Evolutionary conservation across 2,797 vertebrate species (phyloP).

Genomic region (Pangasius macronema): DNA sequence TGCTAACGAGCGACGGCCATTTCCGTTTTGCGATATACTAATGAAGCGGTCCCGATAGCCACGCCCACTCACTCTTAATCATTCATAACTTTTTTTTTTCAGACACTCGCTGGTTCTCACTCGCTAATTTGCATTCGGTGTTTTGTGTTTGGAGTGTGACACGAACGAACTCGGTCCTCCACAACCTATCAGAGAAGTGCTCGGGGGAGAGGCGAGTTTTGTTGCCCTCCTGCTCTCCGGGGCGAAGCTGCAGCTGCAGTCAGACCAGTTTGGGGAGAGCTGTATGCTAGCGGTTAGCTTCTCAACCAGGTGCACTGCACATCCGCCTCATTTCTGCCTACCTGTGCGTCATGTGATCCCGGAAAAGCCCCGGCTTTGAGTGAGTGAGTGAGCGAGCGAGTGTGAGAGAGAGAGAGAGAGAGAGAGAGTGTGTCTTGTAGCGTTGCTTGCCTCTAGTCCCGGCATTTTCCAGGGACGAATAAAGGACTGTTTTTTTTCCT

Average conservation of each 20-base stretch:
- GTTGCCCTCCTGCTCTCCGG: neutral
- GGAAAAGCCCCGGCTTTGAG: neutral
- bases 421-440: too few species aligned
- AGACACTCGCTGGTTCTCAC: neutral
- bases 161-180: neutral
- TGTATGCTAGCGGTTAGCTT: neutral
- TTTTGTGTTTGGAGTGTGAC: neutral
- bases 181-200: constrained; percentile 6
- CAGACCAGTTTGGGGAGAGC: constrained; percentile 1
- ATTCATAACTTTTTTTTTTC: neutral
- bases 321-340: neutral
- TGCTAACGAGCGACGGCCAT: neutral
- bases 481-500: neutral
- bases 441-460: too few species aligned
- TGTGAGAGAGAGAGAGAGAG: neutral
- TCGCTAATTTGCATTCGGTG: neutral
- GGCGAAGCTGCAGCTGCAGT: neutral
- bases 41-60: neutral
- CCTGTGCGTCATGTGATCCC: constrained; percentile 14
- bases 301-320: neutral
- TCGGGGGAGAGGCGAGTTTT: neutral
- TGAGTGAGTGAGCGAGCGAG: neutral
- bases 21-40: neutral
- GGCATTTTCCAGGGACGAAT: neutral
- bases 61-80: neutral